These are phyloP conservation scores for Aythya fuligula DNA, from an alignment of 2,797 vertebrate genomes.

Conservation along the genomic window DNA sequence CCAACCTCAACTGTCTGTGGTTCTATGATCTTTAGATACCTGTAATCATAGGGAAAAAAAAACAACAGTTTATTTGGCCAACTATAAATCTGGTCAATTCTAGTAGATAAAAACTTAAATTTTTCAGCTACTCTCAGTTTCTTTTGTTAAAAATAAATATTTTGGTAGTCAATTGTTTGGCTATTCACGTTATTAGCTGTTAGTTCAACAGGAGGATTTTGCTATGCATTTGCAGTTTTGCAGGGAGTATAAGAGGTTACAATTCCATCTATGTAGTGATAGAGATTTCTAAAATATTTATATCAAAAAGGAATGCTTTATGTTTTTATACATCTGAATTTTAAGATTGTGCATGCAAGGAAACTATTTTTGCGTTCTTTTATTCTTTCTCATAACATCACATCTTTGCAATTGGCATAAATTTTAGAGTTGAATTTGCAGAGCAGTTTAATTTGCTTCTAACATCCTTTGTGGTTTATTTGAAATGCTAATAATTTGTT, in stretches of 20 bases:
- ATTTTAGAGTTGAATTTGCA: conserved; percentile 4
- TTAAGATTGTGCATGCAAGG: not conserved
- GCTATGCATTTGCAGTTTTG: not conserved
- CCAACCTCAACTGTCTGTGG: not conserved
- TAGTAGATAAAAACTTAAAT: not conserved
- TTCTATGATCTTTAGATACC: not conserved
- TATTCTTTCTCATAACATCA: not conserved
- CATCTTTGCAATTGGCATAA: not conserved
- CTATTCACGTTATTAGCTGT: not conserved
- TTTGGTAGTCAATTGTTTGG: not conserved
- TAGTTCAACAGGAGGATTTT: not conserved
- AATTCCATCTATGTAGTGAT: not conserved
- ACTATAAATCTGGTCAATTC: not conserved
- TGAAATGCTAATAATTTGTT: conserved; percentile 14
- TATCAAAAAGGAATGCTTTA: not conserved
- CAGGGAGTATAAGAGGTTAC: not conserved
- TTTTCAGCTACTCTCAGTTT: not conserved
- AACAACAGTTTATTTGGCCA: not conserved
- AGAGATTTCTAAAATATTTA: not conserved
- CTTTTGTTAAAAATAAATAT: not conserved
- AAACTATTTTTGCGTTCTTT: not conserved
- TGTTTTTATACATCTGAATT: not conserved
- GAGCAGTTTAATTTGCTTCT: not conserved
- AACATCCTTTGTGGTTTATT: not conserved
- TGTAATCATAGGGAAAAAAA: not conserved